Conservation (phyloP, 2,113 vertebrate species). For the Podiceps cristatus region DNA sequence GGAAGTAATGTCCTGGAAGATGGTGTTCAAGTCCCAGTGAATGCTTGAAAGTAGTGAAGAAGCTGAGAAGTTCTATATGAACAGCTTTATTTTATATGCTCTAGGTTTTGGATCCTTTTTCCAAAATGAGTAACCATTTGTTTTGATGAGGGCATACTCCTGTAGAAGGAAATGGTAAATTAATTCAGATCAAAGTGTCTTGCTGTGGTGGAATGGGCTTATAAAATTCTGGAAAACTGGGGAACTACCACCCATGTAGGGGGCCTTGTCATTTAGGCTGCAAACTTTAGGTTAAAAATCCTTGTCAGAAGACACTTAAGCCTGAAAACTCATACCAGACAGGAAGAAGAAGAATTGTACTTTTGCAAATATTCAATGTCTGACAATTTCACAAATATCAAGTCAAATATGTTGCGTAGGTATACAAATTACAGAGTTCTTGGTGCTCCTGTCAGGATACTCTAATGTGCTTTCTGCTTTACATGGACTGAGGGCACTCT, state of each 20-base stretch:
- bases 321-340: neutral
- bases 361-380: neutral
- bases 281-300: neutral
- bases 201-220: neutral
- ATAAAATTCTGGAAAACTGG: accelerated
- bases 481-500: neutral
- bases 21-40: neutral
- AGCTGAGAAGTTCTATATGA: neutral
- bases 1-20: neutral
- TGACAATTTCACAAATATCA: neutral
- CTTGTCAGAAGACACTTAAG: neutral
- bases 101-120: neutral
- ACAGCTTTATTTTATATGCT: neutral
- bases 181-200: neutral
- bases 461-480: neutral
- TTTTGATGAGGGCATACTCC: neutral
- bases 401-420: neutral
- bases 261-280: neutral
- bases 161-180: neutral
- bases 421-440: neutral
- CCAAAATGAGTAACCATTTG: neutral
- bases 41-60: neutral
- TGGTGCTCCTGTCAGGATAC: neutral
- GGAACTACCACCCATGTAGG: neutral
- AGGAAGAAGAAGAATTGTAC: neutral